Evolutionary conservation across 2,113 vertebrate genomes (phyloP), one percentile per base, ranked within the genome.

Genomic region (Ifrita kowaldi): DNA sequence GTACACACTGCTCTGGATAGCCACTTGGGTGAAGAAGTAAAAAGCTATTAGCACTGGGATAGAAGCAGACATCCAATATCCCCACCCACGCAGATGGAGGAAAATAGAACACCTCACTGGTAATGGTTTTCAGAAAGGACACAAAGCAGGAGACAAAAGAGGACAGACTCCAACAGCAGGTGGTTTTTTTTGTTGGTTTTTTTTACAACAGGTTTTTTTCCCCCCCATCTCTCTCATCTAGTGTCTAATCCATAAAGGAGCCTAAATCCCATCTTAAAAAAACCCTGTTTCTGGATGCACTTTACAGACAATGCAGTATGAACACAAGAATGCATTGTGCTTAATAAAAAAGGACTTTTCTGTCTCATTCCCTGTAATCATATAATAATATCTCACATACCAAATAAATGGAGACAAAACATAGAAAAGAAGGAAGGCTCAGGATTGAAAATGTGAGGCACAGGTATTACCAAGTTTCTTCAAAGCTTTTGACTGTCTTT

Each of bases 51-150:
- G 63, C 59, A 94, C 55, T 9, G 9, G 76, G 91, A 94, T 28
- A 91, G 87, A 93, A 94, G 86, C 18, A 87, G 33, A 30, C 56
- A 95, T 77, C 65, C 77, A 88, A 64, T 74, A 82, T 69, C 11
- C 74, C 94, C 79, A 77, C 91, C 80, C 89, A 90, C 76, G 62
- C 70, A 93, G 90, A 96, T 91, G 60, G 91, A 79, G 42, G 41
- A 83, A 73, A 94, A 90, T 6, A 93, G 52, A 94, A 44, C 62
- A 93, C 50, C 84, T 71, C 65, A 84, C 49, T 37, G 11, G 7
- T 37, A 94, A 73, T 33, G 10, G 44, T 42, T 96, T 94, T 86
- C 77, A 86, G 81, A 70, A 80, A 46, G 57, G 44, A 88, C 52
- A 84, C 30, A 64, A 56, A 81, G 80, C 33, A 83, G 27, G 17